phyloP scores from a whole-genome alignment of 2,888 invertebrate genomes.

The Synergus gifuensis region DNA sequence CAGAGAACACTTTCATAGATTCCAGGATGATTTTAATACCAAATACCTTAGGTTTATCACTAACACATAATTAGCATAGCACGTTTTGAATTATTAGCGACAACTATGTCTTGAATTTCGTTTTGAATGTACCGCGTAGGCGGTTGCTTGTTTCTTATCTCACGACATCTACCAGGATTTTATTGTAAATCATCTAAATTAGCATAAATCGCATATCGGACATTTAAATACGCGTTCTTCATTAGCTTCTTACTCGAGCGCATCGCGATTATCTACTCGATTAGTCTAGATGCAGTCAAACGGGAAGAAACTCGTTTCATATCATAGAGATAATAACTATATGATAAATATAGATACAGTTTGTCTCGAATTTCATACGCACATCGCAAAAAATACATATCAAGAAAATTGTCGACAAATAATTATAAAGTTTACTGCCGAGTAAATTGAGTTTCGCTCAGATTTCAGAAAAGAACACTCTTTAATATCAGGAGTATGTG shows the following conservation, averaged over 20 bases:
- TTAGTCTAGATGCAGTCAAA: conserved; percentile 58
- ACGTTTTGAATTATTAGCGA: neutral
- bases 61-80: neutral
- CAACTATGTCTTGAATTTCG: conserved; percentile 21
- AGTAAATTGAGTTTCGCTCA: conserved; percentile 10
- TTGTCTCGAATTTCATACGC: conserved; percentile 22
- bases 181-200: conserved; percentile 41
- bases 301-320: conserved; percentile 55
- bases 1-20: neutral
- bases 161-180: conserved; percentile 18
- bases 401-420: conserved; percentile 50
- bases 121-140: conserved; percentile 5
- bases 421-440: neutral
- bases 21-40: neutral
- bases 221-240: conserved; percentile 53
- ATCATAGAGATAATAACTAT: conserved; percentile 58
- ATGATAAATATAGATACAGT: conserved; percentile 47
- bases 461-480: neutral
- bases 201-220: conserved; percentile 60
- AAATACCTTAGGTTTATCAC: neutral
- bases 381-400: conserved; percentile 48
- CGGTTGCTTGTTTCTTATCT: conserved; percentile 17
- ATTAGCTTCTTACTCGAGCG: conserved; percentile 57
- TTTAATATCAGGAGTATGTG: neutral
- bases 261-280: conserved; percentile 60